Conservation (phyloP, 2,797 vertebrate genomes). For the Taenioides sp. region DNA sequence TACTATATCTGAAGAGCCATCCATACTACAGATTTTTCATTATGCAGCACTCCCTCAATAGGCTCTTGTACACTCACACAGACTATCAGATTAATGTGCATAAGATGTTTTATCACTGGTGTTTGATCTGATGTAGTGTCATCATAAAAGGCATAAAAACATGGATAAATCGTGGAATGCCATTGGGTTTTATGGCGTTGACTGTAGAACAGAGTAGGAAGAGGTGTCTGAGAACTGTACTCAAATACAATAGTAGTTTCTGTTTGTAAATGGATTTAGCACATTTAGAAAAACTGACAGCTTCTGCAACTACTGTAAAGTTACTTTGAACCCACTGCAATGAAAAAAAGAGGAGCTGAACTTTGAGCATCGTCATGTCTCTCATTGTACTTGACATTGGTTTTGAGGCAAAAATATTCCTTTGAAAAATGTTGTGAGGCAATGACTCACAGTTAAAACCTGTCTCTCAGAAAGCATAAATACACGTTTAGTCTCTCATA, state of each 20-base stretch:
- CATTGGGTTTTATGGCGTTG: slow-evolving; percentile 11
- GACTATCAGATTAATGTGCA: neutral
- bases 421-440: neutral
- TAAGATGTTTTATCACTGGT: slow-evolving; percentile 13
- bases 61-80: neutral
- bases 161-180: slow-evolving; percentile 7
- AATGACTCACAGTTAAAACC: neutral
- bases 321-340: slow-evolving; percentile 2
- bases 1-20: slow-evolving; percentile 11
- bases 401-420: slow-evolving; percentile 5
- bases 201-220: slow-evolving; percentile 8
- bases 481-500: neutral
- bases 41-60: slow-evolving; percentile 1
- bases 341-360: slow-evolving; percentile 15
- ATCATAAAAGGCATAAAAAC: slow-evolving; percentile 1
- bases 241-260: neutral
- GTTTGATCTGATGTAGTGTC: slow-evolving; percentile 9
- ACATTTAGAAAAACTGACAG: neutral
- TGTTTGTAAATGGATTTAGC: neutral
- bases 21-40: neutral
- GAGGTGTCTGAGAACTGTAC: neutral
- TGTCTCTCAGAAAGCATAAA: neutral
- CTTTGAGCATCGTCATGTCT: slow-evolving; percentile 21
- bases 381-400: slow-evolving; percentile 27
- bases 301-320: neutral